Conservation (phyloP, 2,113 vertebrate species). For the Hippocampus abdominalis region DNA sequence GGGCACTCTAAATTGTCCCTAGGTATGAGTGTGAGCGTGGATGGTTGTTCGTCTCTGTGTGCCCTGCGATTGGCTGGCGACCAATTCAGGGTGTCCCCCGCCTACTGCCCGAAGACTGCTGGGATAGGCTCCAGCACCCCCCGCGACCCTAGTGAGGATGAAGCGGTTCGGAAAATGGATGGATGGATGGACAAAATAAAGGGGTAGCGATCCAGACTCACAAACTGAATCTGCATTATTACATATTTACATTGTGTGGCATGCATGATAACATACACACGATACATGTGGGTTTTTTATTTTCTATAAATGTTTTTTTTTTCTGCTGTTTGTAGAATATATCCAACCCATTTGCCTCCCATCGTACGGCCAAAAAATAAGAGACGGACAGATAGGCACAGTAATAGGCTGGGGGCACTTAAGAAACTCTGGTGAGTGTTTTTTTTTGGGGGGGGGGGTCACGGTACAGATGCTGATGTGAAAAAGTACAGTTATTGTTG, state of each 20-base stretch:
- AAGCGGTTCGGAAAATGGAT: too few relatives aligned
- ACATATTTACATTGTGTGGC: not conserved
- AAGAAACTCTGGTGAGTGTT: conserved; percentile 79
- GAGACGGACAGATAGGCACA: conserved; percentile 82
- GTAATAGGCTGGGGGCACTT: conserved; percentile 89
- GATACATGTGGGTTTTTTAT: not conserved
- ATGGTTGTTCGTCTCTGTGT: too few relatives aligned
- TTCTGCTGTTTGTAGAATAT: conserved; percentile 69
- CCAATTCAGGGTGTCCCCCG: too few relatives aligned
- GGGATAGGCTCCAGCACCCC: too few relatives aligned
- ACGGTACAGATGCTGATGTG: not conserved
- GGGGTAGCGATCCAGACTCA: not conserved
- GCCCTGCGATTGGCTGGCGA: too few relatives aligned
- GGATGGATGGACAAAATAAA: not conserved
- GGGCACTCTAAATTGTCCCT: too few relatives aligned
- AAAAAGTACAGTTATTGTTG: not conserved
- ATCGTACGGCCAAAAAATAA: conserved; percentile 76
- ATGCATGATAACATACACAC: not conserved
- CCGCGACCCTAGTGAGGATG: too few relatives aligned
- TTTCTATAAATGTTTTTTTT: not conserved
- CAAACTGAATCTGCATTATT: not conserved
- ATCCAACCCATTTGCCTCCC: conserved; percentile 88
- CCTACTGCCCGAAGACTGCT: too few relatives aligned
- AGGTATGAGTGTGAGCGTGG: too few relatives aligned
- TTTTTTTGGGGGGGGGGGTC: too few relatives aligned